Evolutionary conservation across 2,888 invertebrate species (phyloP).

Genomic region (Andricus quercusramuli): DNA sequence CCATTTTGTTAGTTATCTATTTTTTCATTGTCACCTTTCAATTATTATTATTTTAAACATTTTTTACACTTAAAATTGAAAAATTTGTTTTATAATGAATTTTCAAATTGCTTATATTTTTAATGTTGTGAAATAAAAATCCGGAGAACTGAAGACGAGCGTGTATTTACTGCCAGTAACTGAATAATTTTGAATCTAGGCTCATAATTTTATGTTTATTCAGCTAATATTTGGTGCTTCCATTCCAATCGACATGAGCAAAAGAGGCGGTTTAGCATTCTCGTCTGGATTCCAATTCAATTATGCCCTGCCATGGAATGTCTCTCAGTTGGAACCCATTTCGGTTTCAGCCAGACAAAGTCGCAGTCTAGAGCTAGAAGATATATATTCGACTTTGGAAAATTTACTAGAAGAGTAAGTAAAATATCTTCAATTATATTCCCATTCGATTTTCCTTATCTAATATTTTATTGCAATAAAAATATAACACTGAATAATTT

Average conservation of each 20-base stretch:
- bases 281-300: constrained; percentile 74
- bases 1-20: too few relatives aligned
- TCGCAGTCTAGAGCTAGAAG: constrained; percentile 67
- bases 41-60: too few relatives aligned
- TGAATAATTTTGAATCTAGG: background rate
- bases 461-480: background rate
- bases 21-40: too few relatives aligned
- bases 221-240: constrained; percentile 72
- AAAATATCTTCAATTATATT: constrained; percentile 9
- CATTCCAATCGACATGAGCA: constrained; percentile 68
- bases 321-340: constrained; percentile 70
- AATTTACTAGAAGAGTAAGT: constrained; percentile 71
- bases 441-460: background rate
- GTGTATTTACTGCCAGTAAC: too few relatives aligned
- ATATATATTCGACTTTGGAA: constrained; percentile 70
- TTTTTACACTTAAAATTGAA: too few relatives aligned
- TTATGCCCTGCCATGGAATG: constrained; percentile 72
- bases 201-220: constrained; percentile 26
- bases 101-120: too few relatives aligned
- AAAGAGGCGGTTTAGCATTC: constrained; percentile 69
- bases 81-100: too few relatives aligned
- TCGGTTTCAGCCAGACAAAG: constrained; percentile 66
- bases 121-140: too few relatives aligned
- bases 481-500: background rate
- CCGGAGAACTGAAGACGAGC: too few relatives aligned